A percentile compares a stretch with the other conserved stretches of the same genome.
Conservation (phyloP, 2,888 invertebrate species). For the Dinocampus coccinellae region DNA sequence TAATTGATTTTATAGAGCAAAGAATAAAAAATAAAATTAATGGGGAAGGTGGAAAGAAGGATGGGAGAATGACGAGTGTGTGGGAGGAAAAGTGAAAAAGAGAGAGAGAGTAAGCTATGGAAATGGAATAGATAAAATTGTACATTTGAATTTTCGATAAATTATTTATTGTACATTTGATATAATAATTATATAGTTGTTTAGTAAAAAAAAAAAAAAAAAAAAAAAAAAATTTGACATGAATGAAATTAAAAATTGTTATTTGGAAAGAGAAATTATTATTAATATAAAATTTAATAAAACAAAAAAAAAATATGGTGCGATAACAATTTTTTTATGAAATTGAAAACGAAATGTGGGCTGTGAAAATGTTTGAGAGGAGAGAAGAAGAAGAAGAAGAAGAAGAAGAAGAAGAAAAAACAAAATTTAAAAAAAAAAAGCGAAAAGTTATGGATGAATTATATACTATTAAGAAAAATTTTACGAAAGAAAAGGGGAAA, state of each 20-base stretch:
- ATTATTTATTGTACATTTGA: slow-evolving; percentile 67
- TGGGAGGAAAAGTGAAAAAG: no score
- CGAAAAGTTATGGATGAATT: slow-evolving; percentile 34
- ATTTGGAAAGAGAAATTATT: slow-evolving; percentile 35
- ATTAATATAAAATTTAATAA: no score
- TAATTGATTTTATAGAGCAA: slow-evolving; percentile 50
- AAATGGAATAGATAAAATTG: slow-evolving; percentile 52
- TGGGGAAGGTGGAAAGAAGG: no score
- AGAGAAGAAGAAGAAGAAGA: no score
- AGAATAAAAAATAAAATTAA: no score
- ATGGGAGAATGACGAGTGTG: no score
- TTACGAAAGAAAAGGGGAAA: slow-evolving; percentile 41
- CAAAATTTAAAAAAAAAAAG: no score
- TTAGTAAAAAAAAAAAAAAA: slow-evolving; percentile 22
- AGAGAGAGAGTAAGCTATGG: no score
- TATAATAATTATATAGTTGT: slow-evolving; percentile 34
- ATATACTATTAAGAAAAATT: slow-evolving; percentile 46
- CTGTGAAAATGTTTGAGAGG: slow-evolving; percentile 62
- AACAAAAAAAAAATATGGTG: slow-evolving; percentile 43
- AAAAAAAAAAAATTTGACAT: slow-evolving; percentile 35
- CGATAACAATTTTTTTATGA: slow-evolving; percentile 38
- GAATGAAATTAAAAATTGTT: slow-evolving; percentile 37
- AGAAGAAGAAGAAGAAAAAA: no score
- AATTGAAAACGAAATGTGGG: slow-evolving; percentile 63
- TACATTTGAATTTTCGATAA: slow-evolving; percentile 61